Evolutionary conservation across 37 sponge, comb jelly and placozoan species (phyloP).

Genomic region (Cliona cf. orientalis): DNA sequence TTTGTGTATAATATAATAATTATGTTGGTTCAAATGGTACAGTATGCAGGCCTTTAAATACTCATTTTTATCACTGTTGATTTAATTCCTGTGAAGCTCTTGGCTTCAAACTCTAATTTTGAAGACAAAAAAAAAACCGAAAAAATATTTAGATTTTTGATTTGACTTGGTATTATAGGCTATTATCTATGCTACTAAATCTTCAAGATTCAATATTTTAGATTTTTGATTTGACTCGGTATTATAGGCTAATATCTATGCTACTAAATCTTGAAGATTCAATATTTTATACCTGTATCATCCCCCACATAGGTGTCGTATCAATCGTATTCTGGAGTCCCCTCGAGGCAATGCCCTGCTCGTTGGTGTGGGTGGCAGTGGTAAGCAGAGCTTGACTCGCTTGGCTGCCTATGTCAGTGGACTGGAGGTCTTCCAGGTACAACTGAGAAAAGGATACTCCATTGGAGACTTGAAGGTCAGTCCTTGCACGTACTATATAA

Average conservation of each 20-base stretch:
- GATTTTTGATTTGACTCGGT: too few species aligned
- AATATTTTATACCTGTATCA: background rate
- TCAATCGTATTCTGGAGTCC: slow-evolving; percentile 97
- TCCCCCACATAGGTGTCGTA: slow-evolving; percentile 84
- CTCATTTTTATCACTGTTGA: background rate
- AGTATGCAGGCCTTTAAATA: background rate
- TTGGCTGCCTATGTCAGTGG: slow-evolving; percentile 95
- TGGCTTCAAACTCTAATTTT: too few species aligned
- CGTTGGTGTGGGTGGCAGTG: slow-evolving; percentile 98
- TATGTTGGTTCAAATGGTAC: background rate
- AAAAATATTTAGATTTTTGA: too few species aligned
- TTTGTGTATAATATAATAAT: background rate
- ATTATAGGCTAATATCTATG: too few species aligned
- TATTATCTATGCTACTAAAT: too few species aligned
- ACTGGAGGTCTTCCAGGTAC: slow-evolving; percentile 97
- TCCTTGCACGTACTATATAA: background rate
- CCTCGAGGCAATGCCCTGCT: slow-evolving; percentile 98
- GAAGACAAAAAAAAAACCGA: too few species aligned
- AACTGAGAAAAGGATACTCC: slow-evolving; percentile 97
- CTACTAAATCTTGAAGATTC: too few species aligned
- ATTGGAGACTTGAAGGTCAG: slow-evolving; percentile 86
- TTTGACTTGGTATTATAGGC: too few species aligned
- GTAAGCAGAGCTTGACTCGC: slow-evolving; percentile 95
- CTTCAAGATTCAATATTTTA: too few species aligned
- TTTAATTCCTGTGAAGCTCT: too few species aligned